Conservation (phyloP, 2,888 invertebrate genomes). For the Mimumesa dahlbomi region DNA sequence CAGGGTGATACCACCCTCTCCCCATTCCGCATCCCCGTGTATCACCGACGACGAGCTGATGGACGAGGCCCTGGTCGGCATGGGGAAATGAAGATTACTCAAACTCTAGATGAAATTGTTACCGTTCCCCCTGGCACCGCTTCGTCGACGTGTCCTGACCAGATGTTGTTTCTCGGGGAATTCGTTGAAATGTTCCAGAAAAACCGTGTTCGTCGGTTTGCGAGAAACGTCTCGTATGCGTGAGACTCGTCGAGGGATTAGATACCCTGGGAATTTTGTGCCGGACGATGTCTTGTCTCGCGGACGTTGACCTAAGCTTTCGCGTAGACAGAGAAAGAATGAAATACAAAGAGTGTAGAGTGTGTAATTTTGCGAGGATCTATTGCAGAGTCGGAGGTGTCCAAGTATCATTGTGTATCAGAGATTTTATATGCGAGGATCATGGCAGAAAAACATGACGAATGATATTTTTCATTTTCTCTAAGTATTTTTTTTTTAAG, state of each 20-base stretch:
- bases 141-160: no score
- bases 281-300: conserved; percentile 13
- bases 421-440: no score
- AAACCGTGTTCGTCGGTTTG: background rate
- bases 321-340: background rate
- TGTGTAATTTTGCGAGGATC: background rate
- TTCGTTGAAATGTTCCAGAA: background rate
- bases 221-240: no score
- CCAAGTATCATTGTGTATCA: conserved; percentile 15
- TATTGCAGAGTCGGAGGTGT: conserved; percentile 2
- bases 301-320: background rate
- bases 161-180: background rate
- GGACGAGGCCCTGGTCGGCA: conserved; percentile 92
- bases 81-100: conserved; percentile 85
- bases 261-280: conserved; percentile 25
- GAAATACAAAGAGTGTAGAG: background rate
- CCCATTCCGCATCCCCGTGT: conserved; percentile 87
- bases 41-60: conserved; percentile 94
- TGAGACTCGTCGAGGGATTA: no score
- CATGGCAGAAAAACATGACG: no score
- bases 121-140: no score
- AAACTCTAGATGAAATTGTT: conserved; percentile 55
- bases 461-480: no score
- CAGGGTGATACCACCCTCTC: conserved; percentile 85
- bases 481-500: no score